Evolutionary conservation across 2,888 invertebrate genomes (phyloP), one percentile per base, ranked within the genome.

Genomic region (Hemistola chrysoprasaria): DNA sequence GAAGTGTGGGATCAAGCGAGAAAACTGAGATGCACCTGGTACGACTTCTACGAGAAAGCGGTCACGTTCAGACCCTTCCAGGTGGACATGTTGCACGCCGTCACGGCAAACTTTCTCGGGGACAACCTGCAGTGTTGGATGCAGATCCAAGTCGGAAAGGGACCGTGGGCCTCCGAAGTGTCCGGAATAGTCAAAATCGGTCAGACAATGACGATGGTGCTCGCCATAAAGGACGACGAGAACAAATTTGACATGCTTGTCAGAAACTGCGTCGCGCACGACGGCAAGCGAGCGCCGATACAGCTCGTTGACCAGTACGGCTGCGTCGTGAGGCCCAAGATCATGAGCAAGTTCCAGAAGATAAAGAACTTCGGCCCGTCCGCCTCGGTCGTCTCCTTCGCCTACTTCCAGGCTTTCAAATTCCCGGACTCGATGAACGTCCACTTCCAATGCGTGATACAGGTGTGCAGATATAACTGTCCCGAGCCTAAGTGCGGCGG

Each of bases 371-470:
- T 97, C 66, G 97, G 97, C 1, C 95, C 97, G 0, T 96, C 97
- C 11, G 97, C 97, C 2, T 97, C 97, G 0, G 97, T 97, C 2
- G 97, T 97, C 8, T 97, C 97, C 35, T 97, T 97, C 72, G 97
- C 97, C 7, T 97, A 97, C 86, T 97, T 97, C 95, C 97, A 97
- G 86, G 97, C 97, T 3, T 97, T 97, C 90, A 97, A 97, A 82
- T 97, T 97, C 92, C 97, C 97, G 1, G 97, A 97, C 77, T 97
- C 97, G 6, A 97, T 97, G 97, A 97, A 97, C 75, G 97, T 97
- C 1, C 97, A 97, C 91, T 97, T 97, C 94, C 97, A 97, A 78
- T 97, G 97, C 74, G 97, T 97, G 26, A 97, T 97, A 59, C 97
- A 97, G 90, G 97, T 97, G 2, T 97, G 97, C 69, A 92, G 97